Evolutionary conservation across 2,113 vertebrate genomes (phyloP), one percentile per base, ranked within the genome.

Genomic region (Psilopogon haemacephalus): DNA sequence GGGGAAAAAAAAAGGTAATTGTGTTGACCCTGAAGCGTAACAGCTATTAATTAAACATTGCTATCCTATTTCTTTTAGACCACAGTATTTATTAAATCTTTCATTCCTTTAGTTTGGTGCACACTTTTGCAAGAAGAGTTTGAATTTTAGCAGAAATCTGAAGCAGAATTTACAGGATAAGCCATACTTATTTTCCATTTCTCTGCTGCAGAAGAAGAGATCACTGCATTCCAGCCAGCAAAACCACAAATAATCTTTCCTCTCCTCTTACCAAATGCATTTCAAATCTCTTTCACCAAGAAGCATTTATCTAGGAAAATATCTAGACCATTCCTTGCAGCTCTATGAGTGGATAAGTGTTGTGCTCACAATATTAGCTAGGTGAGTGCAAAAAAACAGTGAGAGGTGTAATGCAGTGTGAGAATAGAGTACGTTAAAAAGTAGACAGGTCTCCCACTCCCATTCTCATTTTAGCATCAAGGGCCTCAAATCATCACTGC

Each of bases 41-140:
- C 44, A 95, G 73, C 85, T 96, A 93, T 90, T 95, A 97, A 96
- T 95, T 92, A 89, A 89, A 85, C 84, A 69, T 71, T 92, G 77
- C 89, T 88, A 15, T 86, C 73, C 70, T 93, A 93, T 74, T 94
- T 96, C 72, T 52, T 95, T 97, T 94, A 93, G 74, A 95, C 70
- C 73, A 81, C 78, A 69, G 56, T 71, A 70, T 94, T 96, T 97
- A 94, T 95, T 96, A 83, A 40, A 90, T 27, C 67, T 93, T 80
- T 95, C 72, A 86, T 94, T 93, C 82, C 48, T 74, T 88, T 96
- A 87, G 58, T 91, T 95, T 85, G 18, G 68, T 81, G 69, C 8
- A 84, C 26, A 81, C 80, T 80, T 48, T 92, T 96, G 44, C 35
- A 89, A 84, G 65, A 83, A 80, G 24, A 27, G 4, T 70, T 85